These are phyloP conservation scores for Cantharis rustica DNA, from an alignment of 2,888 invertebrate genomes.

Conservation along the genomic window DNA sequence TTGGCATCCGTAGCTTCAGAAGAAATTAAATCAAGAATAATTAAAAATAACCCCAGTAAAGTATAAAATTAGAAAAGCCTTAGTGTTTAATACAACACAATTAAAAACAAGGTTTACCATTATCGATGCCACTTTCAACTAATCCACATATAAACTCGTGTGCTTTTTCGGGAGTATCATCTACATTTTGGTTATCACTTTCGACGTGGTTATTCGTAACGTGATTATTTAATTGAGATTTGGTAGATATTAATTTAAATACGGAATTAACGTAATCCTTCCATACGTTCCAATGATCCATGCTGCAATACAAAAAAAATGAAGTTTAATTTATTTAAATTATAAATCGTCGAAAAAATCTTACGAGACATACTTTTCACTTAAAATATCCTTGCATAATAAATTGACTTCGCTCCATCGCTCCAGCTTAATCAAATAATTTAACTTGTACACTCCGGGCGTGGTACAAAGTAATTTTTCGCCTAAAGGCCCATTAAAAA, in stretches of 20 bases:
- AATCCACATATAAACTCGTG: slow-evolving; percentile 55
- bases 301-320: slow-evolving; percentile 49
- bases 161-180: slow-evolving; percentile 54
- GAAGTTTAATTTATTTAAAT: neutral
- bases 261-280: slow-evolving; percentile 74
- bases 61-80: too few relatives aligned
- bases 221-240: slow-evolving; percentile 42
- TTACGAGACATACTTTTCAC: slow-evolving; percentile 64
- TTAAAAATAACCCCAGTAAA: too few relatives aligned
- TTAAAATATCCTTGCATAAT: slow-evolving; percentile 74
- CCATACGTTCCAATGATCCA: slow-evolving; percentile 76
- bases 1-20: too few relatives aligned
- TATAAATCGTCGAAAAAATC: neutral
- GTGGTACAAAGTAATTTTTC: slow-evolving; percentile 70
- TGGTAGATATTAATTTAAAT: slow-evolving; percentile 62
- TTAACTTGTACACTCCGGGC: slow-evolving; percentile 71
- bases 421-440: slow-evolving; percentile 72
- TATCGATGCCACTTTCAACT: slow-evolving; percentile 51
- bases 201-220: slow-evolving; percentile 35
- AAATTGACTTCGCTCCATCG: slow-evolving; percentile 77
- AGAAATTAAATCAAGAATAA: too few relatives aligned
- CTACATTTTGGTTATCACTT: slow-evolving; percentile 43
- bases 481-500: slow-evolving; percentile 80
- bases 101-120: slow-evolving; percentile 42
- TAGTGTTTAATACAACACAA: too few relatives aligned